Base-by-base conservation (phyloP, 2,888 invertebrate genomes). In the Cordilura impudica region DNA sequence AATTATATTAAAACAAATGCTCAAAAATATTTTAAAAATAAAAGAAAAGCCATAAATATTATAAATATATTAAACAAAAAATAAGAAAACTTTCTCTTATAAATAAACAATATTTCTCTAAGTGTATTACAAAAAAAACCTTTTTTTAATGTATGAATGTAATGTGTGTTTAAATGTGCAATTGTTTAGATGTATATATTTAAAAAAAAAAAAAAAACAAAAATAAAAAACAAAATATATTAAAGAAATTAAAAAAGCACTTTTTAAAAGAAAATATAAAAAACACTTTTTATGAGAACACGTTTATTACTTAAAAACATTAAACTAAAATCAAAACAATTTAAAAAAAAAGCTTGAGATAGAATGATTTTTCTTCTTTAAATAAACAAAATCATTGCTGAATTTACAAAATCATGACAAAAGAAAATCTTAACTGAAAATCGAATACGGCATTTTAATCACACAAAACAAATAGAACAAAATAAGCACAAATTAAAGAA, bases 161-260 rank as follows among this genome's bases (percentile, higher is more conserved):
- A 54, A 83, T 85, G 85, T 83, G 69, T 81, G 83, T 85, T 82
- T 85, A 82, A 85, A 81, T 85, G 85, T 86, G 85, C 84, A 87
- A 86, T 84, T 81, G 81, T 85, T 83, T 83, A 85, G 78, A 82
- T 86, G 86, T 85, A 78, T 43, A 47, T 73, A 73, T 6, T 26
- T 29, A 43, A 54, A 12, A 65, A 60, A 60, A 58, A 56, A 43
- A 10, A 29, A 26, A 51, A 61, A 35, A 19, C 4, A 71, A 56
- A 26, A 45, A 39, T 14, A 54, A 29, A 16, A 43, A 43, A 43
- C n/a, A 5, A 6, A 6, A 6, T 23, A 4, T n/a, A 35, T 49
- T 31, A 18, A 45, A 18, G 31, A 56, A 43, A 45, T 12, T 12
- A 53, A 19, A 53, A 56, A 54, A 53, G 67, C 75, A 75, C 71